Evolutionary conservation across 2,888 invertebrate species (phyloP), one percentile per base, ranked within the genome.

Genomic region (Parnassius mnemosyne): DNA sequence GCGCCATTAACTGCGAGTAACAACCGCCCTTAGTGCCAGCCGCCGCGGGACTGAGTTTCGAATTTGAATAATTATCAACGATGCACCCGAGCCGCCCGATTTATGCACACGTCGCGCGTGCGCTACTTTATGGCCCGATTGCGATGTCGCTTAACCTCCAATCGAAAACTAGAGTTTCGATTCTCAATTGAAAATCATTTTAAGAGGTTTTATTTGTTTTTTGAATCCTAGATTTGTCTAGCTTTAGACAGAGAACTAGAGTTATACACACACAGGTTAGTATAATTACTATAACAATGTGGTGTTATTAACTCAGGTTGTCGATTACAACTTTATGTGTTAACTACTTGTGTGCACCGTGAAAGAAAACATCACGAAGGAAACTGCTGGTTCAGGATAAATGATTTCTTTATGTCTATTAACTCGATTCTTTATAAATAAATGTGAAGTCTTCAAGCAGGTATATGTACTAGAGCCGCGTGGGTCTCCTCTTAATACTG

Each of bases 1-100:
- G 76, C 85, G 80, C 85, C 85, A 85, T 85, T 86, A 84, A 80
- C 79, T 84, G 78, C 79, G 85, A 83, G 80, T 49, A 49, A 49
- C 49, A 49, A 49, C 80, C 76, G 81, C 78, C 47, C 13, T 20
- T 43, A 10, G 43, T 16, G 16, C 16, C 9, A 42, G 60, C 77
- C 73, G 72, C 77, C 66, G 60, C 76, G 74, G 72, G 69, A 71
- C 67, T 60, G 74, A 72, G 75, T 81, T 84, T 81, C 85, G 86
- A 86, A 89, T 87, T 81, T 86, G 86, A 86, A 89, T 87, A 87
- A 87, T 87, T 87, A 85, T 81, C 81, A 81, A 77, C 71, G 81
- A 79, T 74, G 78, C 77, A 76, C 78, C 70, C 73, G 75, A 77
- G 71, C 75, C 64, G 16, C 42, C n/a, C 20, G 44, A 79, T 81